These are phyloP conservation scores for Colletes latitarsis DNA, from an alignment of 1,140 invertebrate species.

Conservation along the genomic window DNA sequence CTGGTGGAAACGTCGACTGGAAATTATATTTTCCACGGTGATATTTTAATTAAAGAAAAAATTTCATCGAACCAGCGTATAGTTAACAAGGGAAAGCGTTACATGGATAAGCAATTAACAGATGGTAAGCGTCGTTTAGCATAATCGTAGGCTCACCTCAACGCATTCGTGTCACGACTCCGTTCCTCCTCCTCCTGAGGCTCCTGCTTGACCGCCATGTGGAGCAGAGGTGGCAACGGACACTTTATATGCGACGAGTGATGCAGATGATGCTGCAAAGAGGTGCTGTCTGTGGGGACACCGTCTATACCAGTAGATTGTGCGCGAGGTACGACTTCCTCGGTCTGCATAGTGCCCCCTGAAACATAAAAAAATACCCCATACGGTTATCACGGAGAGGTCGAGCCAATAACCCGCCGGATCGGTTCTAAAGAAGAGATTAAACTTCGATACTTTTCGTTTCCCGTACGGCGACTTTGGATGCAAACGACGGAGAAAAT, in stretches of 20 bases:
- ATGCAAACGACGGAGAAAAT: no score
- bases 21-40: no score
- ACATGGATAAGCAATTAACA: neutral
- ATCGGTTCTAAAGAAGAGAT: neutral
- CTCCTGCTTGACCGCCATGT: constrained; percentile 80
- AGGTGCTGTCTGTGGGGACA: constrained; percentile 69
- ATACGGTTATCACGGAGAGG: neutral
- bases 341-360: constrained; percentile 82
- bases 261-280: constrained; percentile 71
- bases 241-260: constrained; percentile 70
- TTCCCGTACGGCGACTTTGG: no score
- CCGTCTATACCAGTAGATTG: constrained; percentile 76
- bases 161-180: constrained; percentile 61
- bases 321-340: constrained; percentile 79
- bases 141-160: constrained; percentile 62
- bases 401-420: neutral
- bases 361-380: constrained; percentile 17
- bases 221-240: constrained; percentile 68
- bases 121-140: neutral
- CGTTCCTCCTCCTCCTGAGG: constrained; percentile 77
- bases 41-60: no score
- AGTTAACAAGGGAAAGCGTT: neutral
- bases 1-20: no score
- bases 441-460: no score
- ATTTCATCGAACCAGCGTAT: no score